Evolutionary conservation across 1,140 invertebrate species (phyloP).

Genomic region (Penaeus chinensis): DNA sequence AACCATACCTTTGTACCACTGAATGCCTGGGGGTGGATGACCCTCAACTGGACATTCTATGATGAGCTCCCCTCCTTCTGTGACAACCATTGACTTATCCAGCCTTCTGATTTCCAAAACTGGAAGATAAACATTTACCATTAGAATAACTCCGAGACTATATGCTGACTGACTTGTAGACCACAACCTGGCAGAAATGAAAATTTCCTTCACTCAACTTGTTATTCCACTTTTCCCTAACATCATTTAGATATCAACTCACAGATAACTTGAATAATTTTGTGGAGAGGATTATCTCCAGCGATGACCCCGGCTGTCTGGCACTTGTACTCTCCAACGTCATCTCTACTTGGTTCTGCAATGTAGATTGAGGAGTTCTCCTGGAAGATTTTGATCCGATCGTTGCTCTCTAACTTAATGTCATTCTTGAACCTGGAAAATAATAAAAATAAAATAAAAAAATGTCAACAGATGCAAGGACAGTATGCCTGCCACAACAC

Average conservation of each 20-base stretch:
- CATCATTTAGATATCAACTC: neutral
- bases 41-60: slow-evolving; percentile 45
- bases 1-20: slow-evolving; percentile 41
- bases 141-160: too few relatives aligned
- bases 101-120: slow-evolving; percentile 47
- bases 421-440: slow-evolving; percentile 45
- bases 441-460: neutral
- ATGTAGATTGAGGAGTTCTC: slow-evolving; percentile 40
- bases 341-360: neutral
- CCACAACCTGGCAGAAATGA: too few relatives aligned
- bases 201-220: too few relatives aligned
- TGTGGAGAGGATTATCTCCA: slow-evolving; percentile 19
- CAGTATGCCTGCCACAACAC: neutral
- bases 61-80: neutral
- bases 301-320: slow-evolving; percentile 4
- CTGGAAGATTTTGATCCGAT: slow-evolving; percentile 22
- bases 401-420: neutral
- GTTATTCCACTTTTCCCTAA: too few relatives aligned
- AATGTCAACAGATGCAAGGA: neutral
- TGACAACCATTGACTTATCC: slow-evolving; percentile 22
- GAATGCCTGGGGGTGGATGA: slow-evolving; percentile 15
- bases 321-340: slow-evolving; percentile 39
- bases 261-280: slow-evolving; percentile 33
- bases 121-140: neutral
- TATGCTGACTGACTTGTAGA: too few relatives aligned